Evolutionary conservation across 53 echinoderm and acorn worm genomes (phyloP).

Genomic region (Antedon mediterranea): DNA sequence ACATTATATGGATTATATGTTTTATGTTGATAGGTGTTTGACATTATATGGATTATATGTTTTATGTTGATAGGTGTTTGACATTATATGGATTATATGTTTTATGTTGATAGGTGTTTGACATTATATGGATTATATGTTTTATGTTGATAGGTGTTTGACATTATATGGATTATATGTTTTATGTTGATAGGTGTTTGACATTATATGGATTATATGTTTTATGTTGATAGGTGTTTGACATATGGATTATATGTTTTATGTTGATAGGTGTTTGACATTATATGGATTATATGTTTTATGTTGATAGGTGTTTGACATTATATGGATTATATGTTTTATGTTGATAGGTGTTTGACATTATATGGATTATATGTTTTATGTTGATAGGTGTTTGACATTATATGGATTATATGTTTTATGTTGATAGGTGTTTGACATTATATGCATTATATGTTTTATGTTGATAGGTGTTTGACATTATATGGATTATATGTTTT

Average conservation of each 20-base stretch:
- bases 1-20: no score
- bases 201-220: neutral
- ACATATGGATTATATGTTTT: no score
- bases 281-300: neutral
- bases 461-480: slow-evolving; percentile 58
- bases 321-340: no score
- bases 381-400: slow-evolving; percentile 58
- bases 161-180: no score
- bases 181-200: neutral
- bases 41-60: neutral
- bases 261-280: neutral
- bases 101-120: neutral
- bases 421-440: neutral
- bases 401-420: no score
- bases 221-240: slow-evolving; percentile 48
- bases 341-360: neutral
- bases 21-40: neutral
- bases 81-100: no score
- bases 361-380: neutral
- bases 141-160: slow-evolving; percentile 48
- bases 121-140: neutral
- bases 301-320: slow-evolving; percentile 58
- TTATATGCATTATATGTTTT: neutral
- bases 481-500: no score
- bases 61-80: slow-evolving; percentile 48